Evolutionary conservation across 2,113 vertebrate genomes (phyloP).

Genomic region (Siniperca knerii): DNA sequence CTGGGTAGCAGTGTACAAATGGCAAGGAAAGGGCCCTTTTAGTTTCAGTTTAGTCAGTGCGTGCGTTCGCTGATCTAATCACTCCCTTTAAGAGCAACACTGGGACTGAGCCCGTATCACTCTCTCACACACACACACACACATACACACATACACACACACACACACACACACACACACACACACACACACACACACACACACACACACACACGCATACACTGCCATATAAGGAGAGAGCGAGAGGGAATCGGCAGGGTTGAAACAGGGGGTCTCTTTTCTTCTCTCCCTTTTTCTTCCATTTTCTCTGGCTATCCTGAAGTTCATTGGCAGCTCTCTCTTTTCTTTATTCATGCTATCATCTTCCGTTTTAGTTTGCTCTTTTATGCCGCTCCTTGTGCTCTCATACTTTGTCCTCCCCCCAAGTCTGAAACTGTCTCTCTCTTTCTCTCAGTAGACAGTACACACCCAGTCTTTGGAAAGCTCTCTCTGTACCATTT

Average conservation of each 20-base stretch:
- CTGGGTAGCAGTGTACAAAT: conserved; percentile 11
- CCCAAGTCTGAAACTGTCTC: background rate
- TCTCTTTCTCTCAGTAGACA: conserved; percentile 15
- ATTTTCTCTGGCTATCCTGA: conserved; percentile 57
- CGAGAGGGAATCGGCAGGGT: conserved; percentile 63
- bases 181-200: conserved; percentile 37
- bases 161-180: conserved; percentile 44
- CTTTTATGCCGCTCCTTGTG: background rate
- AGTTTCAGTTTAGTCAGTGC: conserved; percentile 57
- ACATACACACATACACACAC: conserved; percentile 50
- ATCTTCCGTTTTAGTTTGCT: conserved; percentile 38
- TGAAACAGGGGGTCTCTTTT: conserved; percentile 70
- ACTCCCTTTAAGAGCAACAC: conserved; percentile 68
- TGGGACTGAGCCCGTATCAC: conserved; percentile 65
- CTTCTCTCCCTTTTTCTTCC: conserved; percentile 54
- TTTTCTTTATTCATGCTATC: conserved; percentile 43
- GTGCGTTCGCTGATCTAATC: conserved; percentile 77
- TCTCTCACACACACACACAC: conserved; percentile 33
- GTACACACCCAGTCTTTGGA: conserved; percentile 45
- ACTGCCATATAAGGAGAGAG: conserved; percentile 82
- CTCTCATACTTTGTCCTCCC: conserved; percentile 9
- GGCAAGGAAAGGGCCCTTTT: conserved; percentile 36
- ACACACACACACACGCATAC: conserved; percentile 47
- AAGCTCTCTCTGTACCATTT: conserved; percentile 43
- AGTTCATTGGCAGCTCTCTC: conserved; percentile 57